phyloP scores from a whole-genome alignment of 2,797 vertebrate species.

The Myotis planiceps region DNA sequence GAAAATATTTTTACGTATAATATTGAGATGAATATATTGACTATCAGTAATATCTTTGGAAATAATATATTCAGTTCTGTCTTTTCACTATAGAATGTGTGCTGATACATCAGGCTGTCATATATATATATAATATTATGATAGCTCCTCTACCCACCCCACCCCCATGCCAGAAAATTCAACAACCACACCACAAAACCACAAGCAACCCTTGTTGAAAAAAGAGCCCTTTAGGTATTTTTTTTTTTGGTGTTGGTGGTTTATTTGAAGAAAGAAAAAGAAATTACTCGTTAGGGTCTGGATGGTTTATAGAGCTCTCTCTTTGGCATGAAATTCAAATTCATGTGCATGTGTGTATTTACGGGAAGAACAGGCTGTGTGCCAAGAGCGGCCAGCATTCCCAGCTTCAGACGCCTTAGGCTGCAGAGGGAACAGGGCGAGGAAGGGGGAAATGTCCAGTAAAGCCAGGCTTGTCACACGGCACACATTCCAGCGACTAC shows the following conservation, averaged over 20 bases:
- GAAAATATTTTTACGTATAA: neutral
- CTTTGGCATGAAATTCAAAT: neutral
- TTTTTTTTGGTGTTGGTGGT: constrained; percentile 42
- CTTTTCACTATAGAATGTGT: neutral
- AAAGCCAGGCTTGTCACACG: rapidly evolving
- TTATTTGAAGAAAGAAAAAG: constrained; percentile 46
- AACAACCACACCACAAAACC: neutral
- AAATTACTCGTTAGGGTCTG: neutral
- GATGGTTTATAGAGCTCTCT: neutral
- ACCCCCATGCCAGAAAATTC: neutral
- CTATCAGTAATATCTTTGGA: neutral
- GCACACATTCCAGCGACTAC: neutral
- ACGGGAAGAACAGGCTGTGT: neutral
- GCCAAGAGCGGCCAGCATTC: neutral
- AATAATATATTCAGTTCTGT: neutral
- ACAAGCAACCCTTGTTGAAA: neutral
- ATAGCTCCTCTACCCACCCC: neutral
- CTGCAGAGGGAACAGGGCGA: neutral
- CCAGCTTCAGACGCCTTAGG: too few species aligned
- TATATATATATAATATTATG: neutral
- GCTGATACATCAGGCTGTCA: neutral
- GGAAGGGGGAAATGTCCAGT: neutral
- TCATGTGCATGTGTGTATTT: neutral
- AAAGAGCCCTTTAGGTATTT: neutral
- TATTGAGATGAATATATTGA: neutral